Base-by-base conservation (phyloP, 1,140 invertebrate species). In the Periplaneta americana region DNA sequence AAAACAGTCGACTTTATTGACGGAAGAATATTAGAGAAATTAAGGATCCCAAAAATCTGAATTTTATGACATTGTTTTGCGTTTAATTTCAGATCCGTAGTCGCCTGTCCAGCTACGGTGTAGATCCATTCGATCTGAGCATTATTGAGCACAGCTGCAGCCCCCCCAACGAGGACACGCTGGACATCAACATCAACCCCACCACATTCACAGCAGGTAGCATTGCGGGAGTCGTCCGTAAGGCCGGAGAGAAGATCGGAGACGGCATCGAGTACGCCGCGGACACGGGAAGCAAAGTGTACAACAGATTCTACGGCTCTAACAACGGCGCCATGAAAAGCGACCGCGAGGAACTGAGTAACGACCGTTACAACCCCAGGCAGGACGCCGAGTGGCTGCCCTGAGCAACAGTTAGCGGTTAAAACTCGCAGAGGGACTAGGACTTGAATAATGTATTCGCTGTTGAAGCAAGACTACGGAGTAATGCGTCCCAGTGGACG, bases 51-150 rank as follows among this genome's bases (percentile, higher is more conserved):
- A n/a, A n/a, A n/a, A n/a, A n/a, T n/a, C n/a, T n/a, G n/a, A n/a
- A n/a, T n/a, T n/a, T n/a, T n/a, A n/a, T n/a, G n/a, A n/a, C n/a
- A 37, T 0, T n/a, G 34, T 35, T 34, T 80, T 2, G n/a, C 22
- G 66, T 81, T 78, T 82, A 83, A 79, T 85, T 85, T 18, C 87
- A 94, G 90, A 86, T 95, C 81, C 93, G 94, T 17, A 87, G 88
- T 1, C 91, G 91, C 77, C 84, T 96, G 37, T 86, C 89, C 0
- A 86, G 86, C 0, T 93, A 89, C 83, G 92, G 93, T 18, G 92
- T 96, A 0, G 92, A 95, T 86, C 94, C 94, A 0, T 94, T 90
- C 84, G 93, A 95, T 82, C 87, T 96, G 81, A 94, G 93, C 39
- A 92, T 95, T 79, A 92, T 96, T 74, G 90, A 91, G 9, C 95